Conservation (phyloP, 2,888 invertebrate genomes). For the Allygus modestus region DNA sequence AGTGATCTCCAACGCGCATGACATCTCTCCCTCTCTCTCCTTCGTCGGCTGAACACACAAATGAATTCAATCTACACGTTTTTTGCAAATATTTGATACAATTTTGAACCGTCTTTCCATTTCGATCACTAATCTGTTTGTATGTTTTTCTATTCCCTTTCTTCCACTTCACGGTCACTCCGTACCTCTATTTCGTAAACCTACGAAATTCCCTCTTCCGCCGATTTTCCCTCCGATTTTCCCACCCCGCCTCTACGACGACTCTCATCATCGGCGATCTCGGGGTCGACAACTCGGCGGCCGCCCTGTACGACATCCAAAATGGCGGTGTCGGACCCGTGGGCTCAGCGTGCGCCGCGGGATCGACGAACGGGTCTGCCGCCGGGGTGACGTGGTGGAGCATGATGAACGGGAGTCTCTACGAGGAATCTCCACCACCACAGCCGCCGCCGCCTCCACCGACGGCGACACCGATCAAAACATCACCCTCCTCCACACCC, state of each 20-base stretch:
- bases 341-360: constrained; percentile 73
- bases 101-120: constrained; percentile 22
- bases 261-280: constrained; percentile 75
- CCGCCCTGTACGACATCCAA: constrained; percentile 84
- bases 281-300: constrained; percentile 86
- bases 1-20: constrained; percentile 23
- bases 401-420: constrained; percentile 90
- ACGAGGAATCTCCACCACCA: constrained; percentile 82
- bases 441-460: constrained; percentile 67
- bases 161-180: constrained; percentile 66
- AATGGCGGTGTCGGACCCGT: constrained; percentile 84
- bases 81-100: constrained; percentile 49
- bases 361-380: constrained; percentile 76
- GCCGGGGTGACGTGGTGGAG: constrained; percentile 91
- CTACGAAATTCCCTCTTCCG: constrained; percentile 50
- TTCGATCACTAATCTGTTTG: constrained; percentile 57
- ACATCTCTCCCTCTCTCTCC: constrained; percentile 41
- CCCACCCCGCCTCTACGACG: constrained; percentile 73
- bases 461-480: constrained; percentile 67
- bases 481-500: constrained; percentile 78
- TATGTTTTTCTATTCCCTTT: constrained; percentile 65
- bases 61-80: constrained; percentile 57
- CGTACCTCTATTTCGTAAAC: constrained; percentile 57
- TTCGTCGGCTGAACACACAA: background rate
- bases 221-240: constrained; percentile 62